Percentiles rank a stretch among this genome's conserved stretches.
These are phyloP conservation scores for Yponomeuta cagnagella DNA, from an alignment of 2,888 invertebrate genomes.

Conservation along the genomic window DNA sequence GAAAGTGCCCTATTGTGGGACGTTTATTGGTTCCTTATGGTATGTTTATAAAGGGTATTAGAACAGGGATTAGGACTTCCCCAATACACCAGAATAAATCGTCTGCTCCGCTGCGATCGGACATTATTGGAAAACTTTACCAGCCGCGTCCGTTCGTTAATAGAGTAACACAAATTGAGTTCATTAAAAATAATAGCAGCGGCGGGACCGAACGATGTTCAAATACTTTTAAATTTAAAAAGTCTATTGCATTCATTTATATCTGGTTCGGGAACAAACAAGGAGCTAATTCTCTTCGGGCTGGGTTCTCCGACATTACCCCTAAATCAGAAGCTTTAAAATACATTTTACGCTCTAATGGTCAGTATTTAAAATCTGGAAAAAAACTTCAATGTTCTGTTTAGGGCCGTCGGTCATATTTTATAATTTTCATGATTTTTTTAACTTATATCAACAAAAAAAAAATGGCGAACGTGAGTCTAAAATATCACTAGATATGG, in stretches of 20 bases:
- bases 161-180: slow-evolving; percentile 57
- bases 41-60: neutral
- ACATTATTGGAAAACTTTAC: slow-evolving; percentile 55
- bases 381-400: too few species aligned
- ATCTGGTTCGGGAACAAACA: neutral
- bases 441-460: too few species aligned
- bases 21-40: neutral
- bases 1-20: too few species aligned
- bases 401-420: too few species aligned
- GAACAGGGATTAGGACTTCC: neutral
- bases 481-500: too few species aligned
- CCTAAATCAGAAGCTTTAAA: too few species aligned
- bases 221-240: neutral
- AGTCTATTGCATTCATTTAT: neutral
- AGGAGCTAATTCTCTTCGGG: neutral
- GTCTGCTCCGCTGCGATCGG: slow-evolving; percentile 40
- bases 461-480: too few species aligned
- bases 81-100: slow-evolving; percentile 34
- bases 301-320: too few species aligned
- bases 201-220: slow-evolving; percentile 17
- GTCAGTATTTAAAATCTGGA: too few species aligned
- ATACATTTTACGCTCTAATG: too few species aligned
- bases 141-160: slow-evolving; percentile 39
- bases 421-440: too few species aligned
- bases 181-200: slow-evolving; percentile 56